Base-by-base conservation (phyloP, 1,140 invertebrate species). In the Zaprionus ornatus region DNA sequence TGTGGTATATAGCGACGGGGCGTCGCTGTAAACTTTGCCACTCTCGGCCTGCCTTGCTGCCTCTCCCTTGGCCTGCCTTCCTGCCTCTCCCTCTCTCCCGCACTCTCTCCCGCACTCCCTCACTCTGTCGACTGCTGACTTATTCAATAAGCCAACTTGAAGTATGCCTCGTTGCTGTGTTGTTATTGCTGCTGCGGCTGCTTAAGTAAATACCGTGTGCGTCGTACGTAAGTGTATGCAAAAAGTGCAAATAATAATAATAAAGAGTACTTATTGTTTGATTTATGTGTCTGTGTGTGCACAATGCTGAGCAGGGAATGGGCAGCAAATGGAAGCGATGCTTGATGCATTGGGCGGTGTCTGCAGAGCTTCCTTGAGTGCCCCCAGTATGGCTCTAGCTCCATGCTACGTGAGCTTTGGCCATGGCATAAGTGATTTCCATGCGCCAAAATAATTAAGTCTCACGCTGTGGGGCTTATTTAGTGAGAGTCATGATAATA, bases 181-280 rank as follows among this genome's bases (percentile, higher is more conserved):
- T 75, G 35, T 25, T 74, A 64, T 21, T 77, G 50, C 45, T 82
- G 60, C 37, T 66, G 81, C 64, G 64, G 83, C 56, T 83, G 80
- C 88, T 90, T 87, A 91, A 81, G 80, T 61, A 83, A 91, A 87
- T 83, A 91, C 83, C 83, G 70, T 83, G 70, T 70, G 72, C 62
- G 50, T 40, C 65, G 64, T 84, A 64, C 50, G 40, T 45, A 60
- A 59, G 40, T 69, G 29, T 90, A 90, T 90, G 86, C 85, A 90
- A 90, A 91, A 91, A 91, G 90, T 91, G 90, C 90, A 91, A 91
- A 91, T 91, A 91, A 91, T 91, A 91, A 91, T 91, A 91, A 91
- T 91, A 91, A 91, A 91, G 90, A 91, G 90, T 91, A 91, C 90
- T 91, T 91, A 91, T 91, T 91, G 81, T 91, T 91, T 91, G 90